These are phyloP conservation scores for Zophobas morio DNA, from an alignment of 1,140 invertebrate species.

Conservation along the genomic window DNA sequence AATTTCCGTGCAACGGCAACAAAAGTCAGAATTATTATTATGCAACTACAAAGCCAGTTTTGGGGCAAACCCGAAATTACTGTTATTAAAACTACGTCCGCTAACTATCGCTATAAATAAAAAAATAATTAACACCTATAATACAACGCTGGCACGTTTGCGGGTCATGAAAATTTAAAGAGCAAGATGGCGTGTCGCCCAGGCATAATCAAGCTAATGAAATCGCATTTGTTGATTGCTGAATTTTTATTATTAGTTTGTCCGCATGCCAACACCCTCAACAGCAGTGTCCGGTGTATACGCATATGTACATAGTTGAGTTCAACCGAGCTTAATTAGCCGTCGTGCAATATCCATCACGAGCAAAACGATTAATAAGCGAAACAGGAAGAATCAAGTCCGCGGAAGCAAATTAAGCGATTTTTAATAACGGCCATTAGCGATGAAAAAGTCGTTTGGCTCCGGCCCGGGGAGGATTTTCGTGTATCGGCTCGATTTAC, in stretches of 20 bases:
- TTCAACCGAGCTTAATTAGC: background rate
- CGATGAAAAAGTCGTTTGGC: conserved; percentile 34
- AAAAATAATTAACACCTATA: conserved; percentile 35
- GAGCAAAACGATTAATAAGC: conserved; percentile 11
- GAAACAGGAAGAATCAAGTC: background rate
- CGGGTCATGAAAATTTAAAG: conserved; percentile 40
- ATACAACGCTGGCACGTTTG: conserved; percentile 8
- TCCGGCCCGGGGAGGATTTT: background rate
- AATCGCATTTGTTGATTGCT: conserved; percentile 35
- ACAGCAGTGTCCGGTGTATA: too few species aligned
- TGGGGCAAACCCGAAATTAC: background rate
- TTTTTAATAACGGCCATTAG: conserved; percentile 39
- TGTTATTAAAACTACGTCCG: conserved; percentile 8
- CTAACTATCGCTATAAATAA: conserved; percentile 10
- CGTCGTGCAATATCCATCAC: conserved; percentile 18
- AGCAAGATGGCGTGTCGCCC: conserved; percentile 20
- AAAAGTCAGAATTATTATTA: too few species aligned
- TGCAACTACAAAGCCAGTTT: too few species aligned
- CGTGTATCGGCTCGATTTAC: conserved; percentile 30
- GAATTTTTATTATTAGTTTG: conserved; percentile 37
- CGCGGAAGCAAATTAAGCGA: conserved; percentile 14
- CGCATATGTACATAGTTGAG: too few species aligned
- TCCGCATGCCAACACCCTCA: background rate
- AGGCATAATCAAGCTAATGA: conserved; percentile 37
- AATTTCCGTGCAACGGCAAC: too few species aligned